These are phyloP conservation scores for Chymomyza fuscimana DNA, from an alignment of 2,888 invertebrate species.

Conservation along the genomic window DNA sequence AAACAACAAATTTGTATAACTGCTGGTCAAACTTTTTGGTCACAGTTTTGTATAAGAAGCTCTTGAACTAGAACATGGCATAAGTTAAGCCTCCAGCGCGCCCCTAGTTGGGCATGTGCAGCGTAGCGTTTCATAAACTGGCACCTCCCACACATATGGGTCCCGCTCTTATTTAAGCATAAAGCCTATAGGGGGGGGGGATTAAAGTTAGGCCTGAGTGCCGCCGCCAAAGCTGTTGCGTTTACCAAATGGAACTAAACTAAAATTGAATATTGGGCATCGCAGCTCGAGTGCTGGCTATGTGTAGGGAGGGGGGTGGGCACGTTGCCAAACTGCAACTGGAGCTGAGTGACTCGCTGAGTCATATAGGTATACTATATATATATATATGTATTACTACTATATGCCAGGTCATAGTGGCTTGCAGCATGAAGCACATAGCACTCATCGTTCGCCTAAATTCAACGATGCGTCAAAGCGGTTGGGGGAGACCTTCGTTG, in stretches of 20 bases:
- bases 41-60: not conserved
- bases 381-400: too few relatives aligned
- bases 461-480: slow-evolving; percentile 67
- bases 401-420: not conserved
- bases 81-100: slow-evolving; percentile 13
- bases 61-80: not conserved
- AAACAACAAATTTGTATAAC: slow-evolving; percentile 24
- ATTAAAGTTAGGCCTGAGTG: not conserved
- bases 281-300: not conserved
- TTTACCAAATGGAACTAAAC: slow-evolving; percentile 24
- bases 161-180: slow-evolving; percentile 40
- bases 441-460: slow-evolving; percentile 49
- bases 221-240: slow-evolving; percentile 35
- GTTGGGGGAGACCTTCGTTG: slow-evolving; percentile 2
- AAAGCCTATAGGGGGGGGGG: slow-evolving; percentile 10
- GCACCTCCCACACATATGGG: not conserved
- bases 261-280: not conserved
- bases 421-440: slow-evolving; percentile 21
- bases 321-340: not conserved
- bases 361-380: not conserved
- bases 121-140: slow-evolving; percentile 51
- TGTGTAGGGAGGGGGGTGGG: too few relatives aligned
- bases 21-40: slow-evolving; percentile 16
- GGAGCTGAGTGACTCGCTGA: not conserved
- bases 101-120: slow-evolving; percentile 41